These are phyloP conservation scores for Geodia barretti DNA, from an alignment of 37 sponge, comb jelly and placozoan species.

Conservation along the genomic window DNA sequence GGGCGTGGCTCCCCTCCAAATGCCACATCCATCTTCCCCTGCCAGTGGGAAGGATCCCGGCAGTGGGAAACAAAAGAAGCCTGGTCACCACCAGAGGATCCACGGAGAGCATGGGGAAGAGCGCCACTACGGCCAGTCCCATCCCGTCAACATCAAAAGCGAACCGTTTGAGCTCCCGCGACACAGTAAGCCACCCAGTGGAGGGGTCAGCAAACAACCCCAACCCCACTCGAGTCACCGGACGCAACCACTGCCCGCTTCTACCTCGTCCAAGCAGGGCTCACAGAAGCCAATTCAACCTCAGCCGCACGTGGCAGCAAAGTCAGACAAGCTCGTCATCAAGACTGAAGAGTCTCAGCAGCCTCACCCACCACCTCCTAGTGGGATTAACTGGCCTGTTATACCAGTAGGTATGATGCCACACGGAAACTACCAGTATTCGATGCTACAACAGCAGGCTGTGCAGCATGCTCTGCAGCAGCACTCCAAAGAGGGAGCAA, in stretches of 20 bases:
- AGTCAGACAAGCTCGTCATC: neutral
- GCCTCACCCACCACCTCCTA: neutral
- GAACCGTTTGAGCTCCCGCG: neutral
- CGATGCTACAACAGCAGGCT: neutral
- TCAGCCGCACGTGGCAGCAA: neutral
- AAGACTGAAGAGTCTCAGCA: neutral
- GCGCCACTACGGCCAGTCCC: neutral
- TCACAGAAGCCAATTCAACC: neutral
- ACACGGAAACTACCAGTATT: neutral
- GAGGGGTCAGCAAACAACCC: neutral
- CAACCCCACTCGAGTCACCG: neutral
- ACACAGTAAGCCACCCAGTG: neutral
- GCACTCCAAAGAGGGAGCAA: neutral
- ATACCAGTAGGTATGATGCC: neutral
- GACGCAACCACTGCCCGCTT: neutral
- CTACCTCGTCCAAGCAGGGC: neutral
- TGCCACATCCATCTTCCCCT: neutral
- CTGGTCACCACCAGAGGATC: neutral
- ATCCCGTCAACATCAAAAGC: neutral
- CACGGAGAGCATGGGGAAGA: neutral
- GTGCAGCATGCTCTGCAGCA: neutral
- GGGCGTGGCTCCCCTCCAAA: neutral
- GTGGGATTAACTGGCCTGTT: neutral
- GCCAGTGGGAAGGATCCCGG: neutral
- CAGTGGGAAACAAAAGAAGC: neutral